phyloP scores from a whole-genome alignment of 1,140 invertebrate genomes.

The Saccostrea echinata region DNA sequence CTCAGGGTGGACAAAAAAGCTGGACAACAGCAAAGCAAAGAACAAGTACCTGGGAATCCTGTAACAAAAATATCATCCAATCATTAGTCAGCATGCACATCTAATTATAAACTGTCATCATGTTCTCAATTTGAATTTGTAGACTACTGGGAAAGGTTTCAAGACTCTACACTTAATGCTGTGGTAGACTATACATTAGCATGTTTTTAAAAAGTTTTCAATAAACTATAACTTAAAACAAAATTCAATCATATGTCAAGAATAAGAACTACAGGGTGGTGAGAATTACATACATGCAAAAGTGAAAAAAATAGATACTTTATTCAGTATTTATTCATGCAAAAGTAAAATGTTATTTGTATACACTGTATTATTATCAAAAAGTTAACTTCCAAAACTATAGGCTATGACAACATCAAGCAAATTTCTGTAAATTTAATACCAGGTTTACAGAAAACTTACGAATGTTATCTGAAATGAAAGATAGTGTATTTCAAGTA shows the following conservation, averaged over 20 bases:
- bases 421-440: neutral
- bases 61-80: conserved; percentile 16
- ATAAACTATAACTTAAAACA: too few species aligned
- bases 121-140: too few species aligned
- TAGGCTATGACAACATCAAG: neutral
- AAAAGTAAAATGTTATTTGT: neutral
- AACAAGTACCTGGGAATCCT: conserved; percentile 32
- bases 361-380: neutral
- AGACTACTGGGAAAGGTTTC: neutral
- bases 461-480: conserved; percentile 30
- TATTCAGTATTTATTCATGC: neutral
- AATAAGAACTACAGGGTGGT: neutral
- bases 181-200: too few species aligned
- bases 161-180: too few species aligned
- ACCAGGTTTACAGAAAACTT: neutral
- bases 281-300: neutral
- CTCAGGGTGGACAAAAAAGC: neutral
- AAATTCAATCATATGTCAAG: too few species aligned
- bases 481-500: too few species aligned
- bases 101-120: neutral
- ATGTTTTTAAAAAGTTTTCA: too few species aligned
- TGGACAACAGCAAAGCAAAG: conserved; percentile 3
- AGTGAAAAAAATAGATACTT: neutral
- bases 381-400: neutral
- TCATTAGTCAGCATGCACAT: conserved; percentile 19